Evolutionary conservation across 2,797 vertebrate genomes (phyloP), one percentile per base, ranked within the genome.

Genomic region (Phyllotis vaccarum): DNA sequence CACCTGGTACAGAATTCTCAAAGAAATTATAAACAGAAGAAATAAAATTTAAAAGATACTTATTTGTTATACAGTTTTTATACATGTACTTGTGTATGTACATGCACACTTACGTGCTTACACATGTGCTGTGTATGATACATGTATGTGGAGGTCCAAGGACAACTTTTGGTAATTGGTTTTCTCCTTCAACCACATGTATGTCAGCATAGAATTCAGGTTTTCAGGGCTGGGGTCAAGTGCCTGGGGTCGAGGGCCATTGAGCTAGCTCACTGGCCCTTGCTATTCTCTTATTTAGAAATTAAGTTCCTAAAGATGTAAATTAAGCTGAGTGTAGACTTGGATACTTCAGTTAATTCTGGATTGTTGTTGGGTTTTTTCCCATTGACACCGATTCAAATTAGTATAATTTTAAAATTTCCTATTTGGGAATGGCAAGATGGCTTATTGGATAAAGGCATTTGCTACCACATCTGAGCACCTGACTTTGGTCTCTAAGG

Each of bases 311-410:
- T 34, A 12, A 62, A 43, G 43, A 54, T 75, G 9, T 89, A 82
- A 22, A 66, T 89, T 66, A 76, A 64, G 34, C 46, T 10, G 56
- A 83, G 5, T 64, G 16, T 66, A 82, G 54, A 89, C 24, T 56
- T 24, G 7, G 52, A 87, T 66, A 1, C 8, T 75, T 91, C 37
- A 90, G 64, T 66, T 82, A 82, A 88, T 72, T 88, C 37, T 82
- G 8, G 0, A 10, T 79, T 27, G 17, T 70, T 70, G 7, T 70
- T 29, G n/a, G n/a, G n/a, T 37, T 85, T 87, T 87, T 37, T 60
- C 70, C 80, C 34, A 75, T 66, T 80, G 37, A 82, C 72, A 31
- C 37, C 56, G n/a, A 11, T 83, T 95, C 78, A 92, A 75, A 91
- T 56, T 80, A 46, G 10, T 52, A 74, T 37, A 80, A 16, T 46